Evolutionary conservation across 2,113 vertebrate species (phyloP), one percentile per base, ranked within the genome.

Genomic region (Pristiophorus japonicus): DNA sequence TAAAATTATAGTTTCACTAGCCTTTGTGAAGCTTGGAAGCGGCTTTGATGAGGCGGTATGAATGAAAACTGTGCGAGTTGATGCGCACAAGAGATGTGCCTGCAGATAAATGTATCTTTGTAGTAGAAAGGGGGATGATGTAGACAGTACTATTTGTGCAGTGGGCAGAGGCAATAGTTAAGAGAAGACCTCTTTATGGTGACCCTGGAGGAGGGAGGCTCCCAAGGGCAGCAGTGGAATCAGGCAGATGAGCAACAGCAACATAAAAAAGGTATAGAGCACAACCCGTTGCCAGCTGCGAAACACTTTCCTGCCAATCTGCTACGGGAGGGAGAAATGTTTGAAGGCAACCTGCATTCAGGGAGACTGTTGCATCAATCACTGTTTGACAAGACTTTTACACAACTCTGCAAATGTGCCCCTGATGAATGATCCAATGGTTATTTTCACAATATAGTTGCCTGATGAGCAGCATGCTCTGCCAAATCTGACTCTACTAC

Each of bases 361-460:
- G 75, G 75, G 75, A 78, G 75, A 38, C 75, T 78, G 75, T 38
- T 78, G 34, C 75, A 78, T 78, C 75, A 78, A 78, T 78, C 75
- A 78, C n/a, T 78, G 75, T 78, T 70, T 38, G 75, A 78, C 75
- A 78, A 78, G 75, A 78, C 75, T 78, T 18, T 38, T 78, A 38
- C 75, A 38, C 75, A 78, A 78, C 75, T 78, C 75, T 78, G 75
- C 75, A 78, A 78, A 78, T 78, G 75, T 78, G 27, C 70, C 70
- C 70, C 70, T 34, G 70, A 73, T 73, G 75, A 78, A 38, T 16
- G n/a, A 38, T 78, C 75, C n/a, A 38, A 78, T 78, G 34, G 75
- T 78, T 78, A 78, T 78, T 78, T 78, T 78, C n/a, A 38, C n/a
- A 34, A 30, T 73, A 10, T 27, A 30, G 67, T 73, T 73, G 67